Base-by-base conservation (phyloP, 2,797 vertebrate genomes). In the Rhodeus uyekii region DNA sequence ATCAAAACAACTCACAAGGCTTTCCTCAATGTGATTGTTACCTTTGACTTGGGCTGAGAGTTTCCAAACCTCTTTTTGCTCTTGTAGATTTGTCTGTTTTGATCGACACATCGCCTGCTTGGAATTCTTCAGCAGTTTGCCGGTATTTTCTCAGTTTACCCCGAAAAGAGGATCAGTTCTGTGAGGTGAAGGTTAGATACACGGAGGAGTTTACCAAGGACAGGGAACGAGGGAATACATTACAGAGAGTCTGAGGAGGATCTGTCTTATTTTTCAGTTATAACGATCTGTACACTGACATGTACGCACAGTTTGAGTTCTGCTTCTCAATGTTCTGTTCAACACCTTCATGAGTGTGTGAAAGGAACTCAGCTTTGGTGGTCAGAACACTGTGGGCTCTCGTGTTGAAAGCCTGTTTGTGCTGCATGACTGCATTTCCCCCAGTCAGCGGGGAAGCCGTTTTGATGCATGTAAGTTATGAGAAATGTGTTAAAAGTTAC, bases 61-160 rank as follows among this genome's bases (percentile, higher is more conserved):
- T 82, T 39, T 69, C 50, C 46, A 63, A 38, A 65, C 29, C 22
- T 58, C 8, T 24, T 46, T 79, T 8, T 63, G 12, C n/a, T n/a
- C 8, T 24, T 76, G n/a, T 39, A 65, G 46, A 60, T 71, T 22
- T 29, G 42, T 29, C 80, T 82, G 68, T 84, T 77, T 80, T 69
- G 7, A 61, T 38, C 71, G 38, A 34, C 46, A 61, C 36, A 38
- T 22, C 50, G 36, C 65, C 77, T 61, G 38, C 80, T 82, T 80
- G 68, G 68, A 65, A 83, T 78, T 86, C 77, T 39, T 81, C 38
- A 29, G 73, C 74, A 84, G 73, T n/a, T 68, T 73, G 73, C 38
- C 18, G 46, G 9, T 24, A 77, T 42, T 80, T 68, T 80, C 9
- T 34, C 24, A 34, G 53, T 76, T 84, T 86, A 55, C 36, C n/a